Base-by-base conservation (phyloP, 2,797 vertebrate genomes). In the Mormyrops boulengeri region DNA sequence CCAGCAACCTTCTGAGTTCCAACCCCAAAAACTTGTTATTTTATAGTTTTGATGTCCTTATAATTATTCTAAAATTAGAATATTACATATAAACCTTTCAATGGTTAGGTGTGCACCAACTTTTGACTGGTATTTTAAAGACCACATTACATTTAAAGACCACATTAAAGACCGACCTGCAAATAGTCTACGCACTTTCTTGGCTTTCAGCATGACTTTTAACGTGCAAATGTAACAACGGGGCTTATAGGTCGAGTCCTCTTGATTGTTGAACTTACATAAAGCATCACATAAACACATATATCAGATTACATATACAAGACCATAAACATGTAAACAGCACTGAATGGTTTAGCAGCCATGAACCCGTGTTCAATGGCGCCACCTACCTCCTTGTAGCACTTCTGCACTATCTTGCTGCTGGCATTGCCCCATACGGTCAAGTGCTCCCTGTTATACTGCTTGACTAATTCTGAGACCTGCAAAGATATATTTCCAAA, bases 391-490 rank as follows among this genome's bases (percentile, higher is more conserved):
- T 98, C 97, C 95, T 95, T 97, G 92, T 97, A 96, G 94, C 98
- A 99, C 93, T 99, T 99, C 88, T 96, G 96, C 0, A 98, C 97
- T 84, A 99, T 95, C 92, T 97, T 93, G 1, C 98, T 97, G 86
- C 94, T 97, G 91, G 96, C 95, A 7, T 99, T 99, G 9, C 99
- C 98, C 99, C 99, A 99, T 1, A 99, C 98, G 0, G 99, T 99
- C 93, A 99, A 92, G 52, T 97, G 94, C 89, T 99, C 97, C 90
- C 98, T 90, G 91, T 98, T 95, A 55, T 98, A 98, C 89, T 95
- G 94, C 9, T 94, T 94, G 11, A 99, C 97, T 93, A 99, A 92
- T 86, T 99, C 97, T 0, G 98, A 99, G 85, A 99, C 98, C 99
- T 99, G 94, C 11, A 89, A 53, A 17, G 9, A 47, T 2, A 57